Base-by-base conservation (phyloP, 2,888 invertebrate genomes). In the Chaitophorus viminalis region DNA sequence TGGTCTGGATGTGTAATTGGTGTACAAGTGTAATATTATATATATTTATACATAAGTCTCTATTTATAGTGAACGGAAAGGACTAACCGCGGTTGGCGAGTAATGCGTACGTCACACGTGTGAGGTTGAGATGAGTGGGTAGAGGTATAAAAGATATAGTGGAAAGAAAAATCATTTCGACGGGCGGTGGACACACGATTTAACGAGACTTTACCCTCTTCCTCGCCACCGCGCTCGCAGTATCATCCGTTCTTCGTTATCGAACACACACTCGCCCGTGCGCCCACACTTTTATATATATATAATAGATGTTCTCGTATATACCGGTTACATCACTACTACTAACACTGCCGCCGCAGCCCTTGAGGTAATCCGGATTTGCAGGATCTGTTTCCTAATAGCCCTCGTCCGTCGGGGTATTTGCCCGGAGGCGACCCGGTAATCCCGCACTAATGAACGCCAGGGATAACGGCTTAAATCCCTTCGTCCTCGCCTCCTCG, bases 361-460 rank as follows among this genome's bases (percentile, higher is more conserved):
- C 87, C 70, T 87, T 65, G 87, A 81, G 87, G 87, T 87, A 87
- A 87, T 87, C 87, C 87, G 87, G 87, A 87, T 87, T 87, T 87
- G 65, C 74, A 4, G 87, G 87, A 87, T 87, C 87, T 81, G 87
- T 87, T 87, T 87, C 81, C 81, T 87, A 87, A 87, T 87, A 87
- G 87, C 87, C 70, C 86, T 52, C 46, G 72, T 60, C 87, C 78
- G 60, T 60, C 86, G 74, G 79, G 39, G 79, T 79, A 79, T 87
- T 87, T 87, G 72, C 87, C 79, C 87, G 87, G 60, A 29, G 33
- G 29, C 81, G 87, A 74, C 87, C 87, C 87, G 81, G 87, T 87
- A 87, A 87, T 87, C 87, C 87, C 74, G 87, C 81, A 87, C 87
- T 87, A 87, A 87, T 87, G 87, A 87, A 87, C 87, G 87, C 87